Percentiles rank a stretch among this genome's conserved stretches.
These are phyloP conservation scores for Apeira syringaria DNA, from an alignment of 2,888 invertebrate genomes.

Conservation along the genomic window DNA sequence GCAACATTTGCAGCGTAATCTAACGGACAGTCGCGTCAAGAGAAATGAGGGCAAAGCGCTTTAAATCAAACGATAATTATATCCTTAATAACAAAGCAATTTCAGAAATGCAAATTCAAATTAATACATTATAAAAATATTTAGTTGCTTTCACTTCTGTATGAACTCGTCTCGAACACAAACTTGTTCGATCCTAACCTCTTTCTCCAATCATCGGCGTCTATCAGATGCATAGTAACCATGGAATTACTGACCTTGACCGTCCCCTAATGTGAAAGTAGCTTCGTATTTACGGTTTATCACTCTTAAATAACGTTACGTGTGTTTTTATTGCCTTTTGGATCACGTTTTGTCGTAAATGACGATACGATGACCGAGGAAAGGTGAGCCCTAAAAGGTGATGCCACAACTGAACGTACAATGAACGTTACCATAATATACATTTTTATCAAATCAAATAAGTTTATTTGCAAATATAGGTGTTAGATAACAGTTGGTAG, in stretches of 20 bases:
- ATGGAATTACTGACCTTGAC: conserved; percentile 28
- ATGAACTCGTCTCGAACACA: neutral
- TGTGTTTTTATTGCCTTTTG: conserved; percentile 43
- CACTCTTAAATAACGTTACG: conserved; percentile 46
- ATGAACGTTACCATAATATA: too few species aligned
- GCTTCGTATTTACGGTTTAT: conserved; percentile 37
- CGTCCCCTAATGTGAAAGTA: conserved; percentile 43
- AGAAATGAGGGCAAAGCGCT: neutral
- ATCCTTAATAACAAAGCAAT: conserved; percentile 8
- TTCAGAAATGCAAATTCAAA: conserved; percentile 9
- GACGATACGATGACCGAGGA: conserved; percentile 6
- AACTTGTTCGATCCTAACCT: conserved; percentile 8
- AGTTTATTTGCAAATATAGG: too few species aligned
- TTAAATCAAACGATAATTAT: neutral
- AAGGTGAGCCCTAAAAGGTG: conserved; percentile 21
- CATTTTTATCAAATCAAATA: too few species aligned
- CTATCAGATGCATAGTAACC: conserved; percentile 1
- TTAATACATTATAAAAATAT: conserved; percentile 6
- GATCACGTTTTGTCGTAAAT: conserved; percentile 20
- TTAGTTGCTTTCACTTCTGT: conserved; percentile 14
- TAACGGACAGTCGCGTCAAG: too few species aligned
- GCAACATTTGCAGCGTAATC: too few species aligned
- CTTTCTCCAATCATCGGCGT: conserved; percentile 2
- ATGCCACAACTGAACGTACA: neutral
- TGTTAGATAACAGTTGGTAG: too few species aligned